Percentiles rank a stretch among this genome's conserved stretches.
Conservation (phyloP, 2,797 vertebrate species). For the Chloroceryle amazona region DNA sequence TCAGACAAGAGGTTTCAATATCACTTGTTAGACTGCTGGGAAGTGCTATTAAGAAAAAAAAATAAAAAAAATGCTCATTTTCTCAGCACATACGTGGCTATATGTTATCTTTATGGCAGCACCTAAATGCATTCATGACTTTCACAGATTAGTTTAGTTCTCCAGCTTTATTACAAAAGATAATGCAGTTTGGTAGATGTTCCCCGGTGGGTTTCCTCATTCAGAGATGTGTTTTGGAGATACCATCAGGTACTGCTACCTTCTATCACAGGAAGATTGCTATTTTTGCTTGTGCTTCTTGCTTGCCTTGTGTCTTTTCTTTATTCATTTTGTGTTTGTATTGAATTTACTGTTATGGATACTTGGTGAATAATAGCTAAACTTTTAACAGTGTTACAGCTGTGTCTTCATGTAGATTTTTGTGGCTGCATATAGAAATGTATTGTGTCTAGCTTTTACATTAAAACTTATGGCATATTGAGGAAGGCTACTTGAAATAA, state of each 20-base stretch:
- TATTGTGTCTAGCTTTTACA: background rate
- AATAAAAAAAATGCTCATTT: background rate
- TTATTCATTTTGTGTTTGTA: background rate
- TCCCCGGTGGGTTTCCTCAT: background rate
- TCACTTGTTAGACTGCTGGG: background rate
- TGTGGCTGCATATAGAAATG: background rate
- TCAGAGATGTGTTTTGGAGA: conserved; percentile 37
- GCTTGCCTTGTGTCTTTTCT: background rate
- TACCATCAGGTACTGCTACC: conserved; percentile 11
- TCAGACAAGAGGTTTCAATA: background rate
- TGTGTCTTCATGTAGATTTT: background rate
- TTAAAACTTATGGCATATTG: background rate
- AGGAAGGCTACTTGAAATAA: background rate
- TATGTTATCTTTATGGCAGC: background rate
- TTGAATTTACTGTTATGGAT: background rate
- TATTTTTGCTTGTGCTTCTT: background rate
- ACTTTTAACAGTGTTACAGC: background rate
- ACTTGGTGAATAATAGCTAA: background rate
- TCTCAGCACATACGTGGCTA: background rate
- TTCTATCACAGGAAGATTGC: background rate
- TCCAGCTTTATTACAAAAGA: conserved; percentile 19
- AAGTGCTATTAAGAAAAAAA: background rate
- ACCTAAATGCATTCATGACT: background rate
- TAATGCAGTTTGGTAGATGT: conserved; percentile 11
- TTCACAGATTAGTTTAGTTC: conserved; percentile 13